phyloP scores from a whole-genome alignment of 2,888 invertebrate species.

The Eugnorisma glareosa region DNA sequence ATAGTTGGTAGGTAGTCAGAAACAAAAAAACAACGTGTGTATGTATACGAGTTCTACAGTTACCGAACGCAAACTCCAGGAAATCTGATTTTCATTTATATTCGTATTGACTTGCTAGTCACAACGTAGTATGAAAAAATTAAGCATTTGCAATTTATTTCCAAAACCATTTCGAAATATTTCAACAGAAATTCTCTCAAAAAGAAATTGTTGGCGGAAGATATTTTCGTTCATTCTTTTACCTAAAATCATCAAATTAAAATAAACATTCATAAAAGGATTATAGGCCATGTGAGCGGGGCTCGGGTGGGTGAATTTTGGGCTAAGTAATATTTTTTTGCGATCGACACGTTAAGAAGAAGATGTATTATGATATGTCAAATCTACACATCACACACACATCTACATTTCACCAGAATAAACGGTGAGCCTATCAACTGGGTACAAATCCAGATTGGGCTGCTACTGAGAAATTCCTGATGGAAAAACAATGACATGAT shows the following conservation, averaged over 20 bases:
- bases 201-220: background rate
- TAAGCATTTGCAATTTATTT: background rate
- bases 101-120: background rate
- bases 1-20: background rate
- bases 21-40: background rate
- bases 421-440: background rate
- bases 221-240: background rate
- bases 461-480: background rate
- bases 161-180: background rate
- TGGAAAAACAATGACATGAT: too few relatives aligned
- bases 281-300: background rate
- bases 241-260: background rate
- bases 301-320: background rate
- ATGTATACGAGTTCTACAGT: background rate
- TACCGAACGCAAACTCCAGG: background rate
- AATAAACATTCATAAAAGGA: background rate
- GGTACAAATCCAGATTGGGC: background rate
- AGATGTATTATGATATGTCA: too few relatives aligned
- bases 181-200: background rate
- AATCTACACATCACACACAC: too few relatives aligned
- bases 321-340: background rate
- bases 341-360: background rate
- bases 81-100: background rate
- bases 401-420: background rate
- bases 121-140: conserved; percentile 6